Evolutionary conservation across 2,113 vertebrate genomes (phyloP).

Genomic region (Pelvicachromis taeniatus): DNA sequence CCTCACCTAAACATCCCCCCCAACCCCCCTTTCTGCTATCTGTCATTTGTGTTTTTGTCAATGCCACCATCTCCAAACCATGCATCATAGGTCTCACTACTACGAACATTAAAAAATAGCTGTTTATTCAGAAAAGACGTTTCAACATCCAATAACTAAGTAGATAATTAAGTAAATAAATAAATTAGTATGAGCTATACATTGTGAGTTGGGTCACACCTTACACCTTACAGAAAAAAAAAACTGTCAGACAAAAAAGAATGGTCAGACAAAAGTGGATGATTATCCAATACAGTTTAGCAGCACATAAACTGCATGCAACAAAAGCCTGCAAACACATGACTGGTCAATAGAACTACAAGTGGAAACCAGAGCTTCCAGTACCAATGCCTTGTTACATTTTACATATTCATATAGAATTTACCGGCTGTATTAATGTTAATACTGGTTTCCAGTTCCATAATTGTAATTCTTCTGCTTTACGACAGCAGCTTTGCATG

Average conservation of each 20-base stretch:
- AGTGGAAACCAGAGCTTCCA: background rate
- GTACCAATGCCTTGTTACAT: background rate
- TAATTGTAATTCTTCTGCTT: background rate
- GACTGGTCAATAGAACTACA: background rate
- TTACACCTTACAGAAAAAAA: background rate
- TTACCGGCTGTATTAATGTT: background rate
- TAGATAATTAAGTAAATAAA: background rate
- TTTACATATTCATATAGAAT: background rate
- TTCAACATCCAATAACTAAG: background rate
- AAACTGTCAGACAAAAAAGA: accelerated
- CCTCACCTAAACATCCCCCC: background rate
- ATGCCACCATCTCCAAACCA: background rate
- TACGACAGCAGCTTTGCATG: background rate
- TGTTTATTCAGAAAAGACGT: too few relatives aligned
- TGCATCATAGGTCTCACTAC: background rate
- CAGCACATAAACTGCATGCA: background rate
- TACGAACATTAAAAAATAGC: background rate
- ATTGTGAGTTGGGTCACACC: background rate
- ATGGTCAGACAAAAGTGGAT: background rate
- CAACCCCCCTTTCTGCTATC: background rate
- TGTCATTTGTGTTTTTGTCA: background rate
- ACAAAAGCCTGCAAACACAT: background rate
- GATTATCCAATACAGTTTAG: background rate
- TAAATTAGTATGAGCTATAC: background rate
- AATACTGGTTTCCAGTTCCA: background rate